These are phyloP conservation scores for Calliopsis andreniformis DNA, from an alignment of 1,140 invertebrate genomes.

Conservation along the genomic window DNA sequence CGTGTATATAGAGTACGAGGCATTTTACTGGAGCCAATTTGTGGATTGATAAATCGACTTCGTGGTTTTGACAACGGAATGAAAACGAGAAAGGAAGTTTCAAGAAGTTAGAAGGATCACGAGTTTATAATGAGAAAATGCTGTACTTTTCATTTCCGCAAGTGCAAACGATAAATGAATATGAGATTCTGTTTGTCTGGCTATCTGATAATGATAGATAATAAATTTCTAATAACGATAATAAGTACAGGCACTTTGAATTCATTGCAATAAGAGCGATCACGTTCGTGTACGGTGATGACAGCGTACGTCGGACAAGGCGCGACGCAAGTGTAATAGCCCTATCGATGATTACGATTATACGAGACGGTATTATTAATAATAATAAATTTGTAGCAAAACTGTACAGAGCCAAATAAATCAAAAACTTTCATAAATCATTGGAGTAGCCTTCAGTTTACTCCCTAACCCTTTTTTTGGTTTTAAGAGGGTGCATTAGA, in stretches of 20 bases:
- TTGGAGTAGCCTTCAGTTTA: not conserved
- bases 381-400: slow-evolving; percentile 78
- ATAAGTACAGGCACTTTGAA: slow-evolving; percentile 6
- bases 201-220: slow-evolving; percentile 3
- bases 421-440: slow-evolving; percentile 71
- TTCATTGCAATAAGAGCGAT: slow-evolving; percentile 31
- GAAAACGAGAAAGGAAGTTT: too few relatives aligned
- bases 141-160: too few relatives aligned
- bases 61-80: too few relatives aligned
- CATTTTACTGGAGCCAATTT: too few relatives aligned
- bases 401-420: slow-evolving; percentile 77
- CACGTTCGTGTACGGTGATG: slow-evolving; percentile 34
- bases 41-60: too few relatives aligned
- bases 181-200: slow-evolving; percentile 1
- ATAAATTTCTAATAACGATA: too few relatives aligned
- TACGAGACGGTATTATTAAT: slow-evolving; percentile 69
- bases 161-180: slow-evolving; percentile 14
- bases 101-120: too few relatives aligned
- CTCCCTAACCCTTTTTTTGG: too few relatives aligned
- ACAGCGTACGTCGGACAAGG: slow-evolving; percentile 25
- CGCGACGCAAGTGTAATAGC: slow-evolving; percentile 41
- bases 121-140: too few relatives aligned
- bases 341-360: slow-evolving; percentile 65
- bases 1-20: too few relatives aligned
- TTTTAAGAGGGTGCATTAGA: too few relatives aligned